phyloP scores from a whole-genome alignment of 2,888 invertebrate genomes.

The Lithosia quadra region DNA sequence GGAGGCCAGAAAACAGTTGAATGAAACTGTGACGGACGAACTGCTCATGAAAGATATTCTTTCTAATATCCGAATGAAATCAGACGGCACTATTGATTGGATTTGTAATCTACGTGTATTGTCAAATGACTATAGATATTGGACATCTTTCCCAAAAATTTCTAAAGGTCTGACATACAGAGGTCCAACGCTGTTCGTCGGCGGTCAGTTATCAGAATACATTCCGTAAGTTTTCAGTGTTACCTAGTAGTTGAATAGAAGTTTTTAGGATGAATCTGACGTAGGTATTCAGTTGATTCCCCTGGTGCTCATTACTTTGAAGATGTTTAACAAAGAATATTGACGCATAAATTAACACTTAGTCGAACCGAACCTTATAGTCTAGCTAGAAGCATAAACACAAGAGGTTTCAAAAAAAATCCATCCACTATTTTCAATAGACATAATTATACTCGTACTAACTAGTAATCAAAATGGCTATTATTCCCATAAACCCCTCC shows the following conservation, averaged over 20 bases:
- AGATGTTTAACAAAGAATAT: no score
- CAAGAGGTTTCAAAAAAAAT: no score
- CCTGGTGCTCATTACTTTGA: no score
- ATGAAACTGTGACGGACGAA: conserved; percentile 77
- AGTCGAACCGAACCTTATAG: no score
- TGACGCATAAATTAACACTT: no score
- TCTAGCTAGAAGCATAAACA: no score
- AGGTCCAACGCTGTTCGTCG: conserved; percentile 93
- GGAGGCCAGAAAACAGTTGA: conserved; percentile 60
- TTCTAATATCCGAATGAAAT: conserved; percentile 82
- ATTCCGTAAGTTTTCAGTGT: conserved; percentile 86
- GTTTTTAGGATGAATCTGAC: no score
- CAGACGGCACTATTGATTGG: conserved; percentile 87
- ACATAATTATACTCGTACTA: no score
- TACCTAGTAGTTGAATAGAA: background rate
- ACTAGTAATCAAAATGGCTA: no score
- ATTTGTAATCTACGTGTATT: conserved; percentile 91
- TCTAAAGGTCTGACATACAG: conserved; percentile 69
- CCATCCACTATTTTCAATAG: no score
- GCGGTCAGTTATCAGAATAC: conserved; percentile 93
- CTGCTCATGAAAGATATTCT: conserved; percentile 84
- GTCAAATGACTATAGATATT: conserved; percentile 87
- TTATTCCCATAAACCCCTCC: no score
- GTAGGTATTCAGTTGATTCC: no score
- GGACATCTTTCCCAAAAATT: conserved; percentile 88